Evolutionary conservation across 2,113 vertebrate genomes (phyloP).

Genomic region (Diglossa brunneiventris): DNA sequence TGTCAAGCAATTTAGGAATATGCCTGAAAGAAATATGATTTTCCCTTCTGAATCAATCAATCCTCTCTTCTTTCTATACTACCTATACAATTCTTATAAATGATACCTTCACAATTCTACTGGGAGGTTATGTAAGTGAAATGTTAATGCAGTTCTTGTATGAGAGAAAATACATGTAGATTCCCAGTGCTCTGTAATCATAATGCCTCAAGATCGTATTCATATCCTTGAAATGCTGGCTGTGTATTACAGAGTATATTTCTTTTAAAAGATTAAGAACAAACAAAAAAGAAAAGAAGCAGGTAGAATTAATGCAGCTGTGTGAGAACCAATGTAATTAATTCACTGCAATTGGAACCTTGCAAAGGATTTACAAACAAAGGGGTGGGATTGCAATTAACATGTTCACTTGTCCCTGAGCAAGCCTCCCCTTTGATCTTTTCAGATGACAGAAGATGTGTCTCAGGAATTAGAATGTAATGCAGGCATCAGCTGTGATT

Average conservation of each 20-base stretch:
- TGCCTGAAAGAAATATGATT: slow-evolving; percentile 35
- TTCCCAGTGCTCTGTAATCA: slow-evolving; percentile 21
- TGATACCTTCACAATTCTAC: slow-evolving; percentile 18
- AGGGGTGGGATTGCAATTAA: slow-evolving; percentile 23
- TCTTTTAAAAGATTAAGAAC: not conserved
- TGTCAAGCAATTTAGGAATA: slow-evolving; percentile 47
- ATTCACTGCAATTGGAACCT: not conserved
- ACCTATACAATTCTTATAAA: slow-evolving; percentile 28
- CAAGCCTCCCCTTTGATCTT: slow-evolving; percentile 66
- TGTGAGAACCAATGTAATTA: slow-evolving; percentile 22
- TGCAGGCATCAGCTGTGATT: slow-evolving; percentile 70
- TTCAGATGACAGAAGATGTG: slow-evolving; percentile 65
- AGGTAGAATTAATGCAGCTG: not conserved
- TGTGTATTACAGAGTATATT: not conserved
- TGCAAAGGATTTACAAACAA: slow-evolving; percentile 39
- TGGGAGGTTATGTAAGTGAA: slow-evolving; percentile 45
- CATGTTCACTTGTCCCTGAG: slow-evolving; percentile 31
- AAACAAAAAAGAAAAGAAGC: not conserved
- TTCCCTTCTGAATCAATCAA: slow-evolving; percentile 55
- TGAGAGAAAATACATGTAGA: slow-evolving; percentile 31
- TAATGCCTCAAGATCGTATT: slow-evolving; percentile 10
- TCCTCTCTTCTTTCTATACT: slow-evolving; percentile 10
- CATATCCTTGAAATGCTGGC: not conserved
- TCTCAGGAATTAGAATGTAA: slow-evolving; percentile 74
- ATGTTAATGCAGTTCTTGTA: slow-evolving; percentile 19